These are phyloP conservation scores for Melanotaenia boesemani DNA, from an alignment of 2,797 vertebrate genomes.

Conservation along the genomic window DNA sequence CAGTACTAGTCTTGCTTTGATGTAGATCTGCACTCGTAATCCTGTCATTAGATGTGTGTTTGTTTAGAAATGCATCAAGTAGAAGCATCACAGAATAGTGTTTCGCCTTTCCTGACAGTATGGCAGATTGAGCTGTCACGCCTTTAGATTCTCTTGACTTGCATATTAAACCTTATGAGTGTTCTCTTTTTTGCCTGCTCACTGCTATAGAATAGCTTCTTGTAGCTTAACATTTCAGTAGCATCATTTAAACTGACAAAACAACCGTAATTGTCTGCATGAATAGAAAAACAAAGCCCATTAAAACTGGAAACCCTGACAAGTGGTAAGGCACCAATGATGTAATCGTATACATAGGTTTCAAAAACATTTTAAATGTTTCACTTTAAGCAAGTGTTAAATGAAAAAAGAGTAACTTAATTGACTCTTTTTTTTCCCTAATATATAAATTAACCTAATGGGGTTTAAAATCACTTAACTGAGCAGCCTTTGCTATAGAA, in stretches of 20 bases:
- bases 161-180: constrained; percentile 23
- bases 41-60: constrained; percentile 39
- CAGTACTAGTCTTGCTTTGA: constrained; percentile 11
- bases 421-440: neutral
- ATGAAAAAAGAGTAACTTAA: neutral
- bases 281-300: neutral
- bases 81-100: constrained; percentile 20
- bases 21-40: constrained; percentile 13
- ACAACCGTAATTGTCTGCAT: neutral
- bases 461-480: neutral
- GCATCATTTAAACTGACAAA: neutral
- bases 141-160: constrained; percentile 27
- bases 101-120: constrained; percentile 3
- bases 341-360: too few species aligned
- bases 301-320: neutral
- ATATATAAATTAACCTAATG: neutral
- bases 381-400: neutral
- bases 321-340: neutral
- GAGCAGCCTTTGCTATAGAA: neutral
- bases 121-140: constrained; percentile 10
- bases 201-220: neutral
- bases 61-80: constrained; percentile 50
- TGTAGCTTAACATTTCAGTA: neutral
- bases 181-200: constrained; percentile 25
- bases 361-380: too few species aligned